Evolutionary conservation across 2,888 invertebrate species (phyloP).

Genomic region (Nymphalis urticae): DNA sequence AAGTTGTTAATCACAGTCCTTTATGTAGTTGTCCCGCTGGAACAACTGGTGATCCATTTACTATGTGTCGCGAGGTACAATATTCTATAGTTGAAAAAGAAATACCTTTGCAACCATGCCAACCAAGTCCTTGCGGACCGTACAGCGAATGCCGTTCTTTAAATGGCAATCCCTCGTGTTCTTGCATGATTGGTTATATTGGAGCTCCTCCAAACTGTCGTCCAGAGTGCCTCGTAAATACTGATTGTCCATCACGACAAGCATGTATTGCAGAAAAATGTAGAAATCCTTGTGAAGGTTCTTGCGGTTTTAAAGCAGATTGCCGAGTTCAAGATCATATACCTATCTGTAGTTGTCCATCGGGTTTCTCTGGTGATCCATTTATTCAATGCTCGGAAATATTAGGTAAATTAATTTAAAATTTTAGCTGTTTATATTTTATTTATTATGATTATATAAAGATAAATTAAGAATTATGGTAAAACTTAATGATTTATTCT

Average conservation of each 20-base stretch:
- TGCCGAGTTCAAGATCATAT: constrained; percentile 91
- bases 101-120: constrained; percentile 83
- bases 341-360: constrained; percentile 89
- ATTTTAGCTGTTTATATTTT: neutral
- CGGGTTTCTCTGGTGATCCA: constrained; percentile 89
- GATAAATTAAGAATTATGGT: too few species aligned
- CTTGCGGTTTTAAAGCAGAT: constrained; percentile 88
- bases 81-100: constrained; percentile 47
- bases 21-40: constrained; percentile 87
- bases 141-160: constrained; percentile 88
- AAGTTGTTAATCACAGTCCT: constrained; percentile 90
- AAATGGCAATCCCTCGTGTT: constrained; percentile 88
- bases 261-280: constrained; percentile 92
- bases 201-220: constrained; percentile 91
- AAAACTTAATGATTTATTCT: constrained; percentile 33
- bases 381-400: constrained; percentile 86
- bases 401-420: constrained; percentile 54
- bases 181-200: constrained; percentile 86
- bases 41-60: constrained; percentile 85
- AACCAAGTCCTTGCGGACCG: constrained; percentile 90
- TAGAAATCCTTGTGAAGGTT: constrained; percentile 90
- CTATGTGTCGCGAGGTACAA: constrained; percentile 74
- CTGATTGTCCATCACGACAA: constrained; percentile 89
- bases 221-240: constrained; percentile 91
- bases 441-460: neutral